These are phyloP conservation scores for Mormoops blainvillei DNA, from an alignment of 2,113 vertebrate species.

Conservation along the genomic window DNA sequence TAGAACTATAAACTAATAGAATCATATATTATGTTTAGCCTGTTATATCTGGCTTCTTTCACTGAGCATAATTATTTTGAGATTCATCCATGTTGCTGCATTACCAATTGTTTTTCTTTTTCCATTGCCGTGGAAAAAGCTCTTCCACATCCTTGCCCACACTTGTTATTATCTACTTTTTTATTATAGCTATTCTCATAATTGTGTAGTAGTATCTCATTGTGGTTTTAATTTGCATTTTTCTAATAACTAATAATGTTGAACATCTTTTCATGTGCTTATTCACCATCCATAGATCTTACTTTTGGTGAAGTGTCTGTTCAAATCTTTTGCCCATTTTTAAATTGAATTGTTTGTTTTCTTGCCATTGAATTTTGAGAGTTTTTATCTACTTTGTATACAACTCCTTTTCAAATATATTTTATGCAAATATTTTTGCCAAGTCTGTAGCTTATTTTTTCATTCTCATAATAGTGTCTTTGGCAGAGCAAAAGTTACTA, in stretches of 20 bases:
- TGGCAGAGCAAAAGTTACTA: not conserved
- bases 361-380: not conserved
- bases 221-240: not conserved
- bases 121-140: not conserved
- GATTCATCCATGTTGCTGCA: not conserved
- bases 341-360: not conserved
- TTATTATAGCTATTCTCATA: not conserved
- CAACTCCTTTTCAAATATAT: not conserved
- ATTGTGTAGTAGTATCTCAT: not conserved
- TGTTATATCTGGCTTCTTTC: not conserved
- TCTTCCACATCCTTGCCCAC: not conserved
- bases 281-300: not conserved
- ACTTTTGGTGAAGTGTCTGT: not conserved
- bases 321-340: not conserved
- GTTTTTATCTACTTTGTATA: not conserved
- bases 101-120: not conserved
- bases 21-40: not conserved
- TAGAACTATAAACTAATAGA: not conserved
- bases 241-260: not conserved
- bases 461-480: not conserved
- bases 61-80: not conserved
- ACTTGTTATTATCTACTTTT: not conserved
- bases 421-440: not conserved
- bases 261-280: not conserved
- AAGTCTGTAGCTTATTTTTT: not conserved